Base-by-base conservation (phyloP, 1,140 invertebrate genomes). In the Drosophila mojavensis region DNA sequence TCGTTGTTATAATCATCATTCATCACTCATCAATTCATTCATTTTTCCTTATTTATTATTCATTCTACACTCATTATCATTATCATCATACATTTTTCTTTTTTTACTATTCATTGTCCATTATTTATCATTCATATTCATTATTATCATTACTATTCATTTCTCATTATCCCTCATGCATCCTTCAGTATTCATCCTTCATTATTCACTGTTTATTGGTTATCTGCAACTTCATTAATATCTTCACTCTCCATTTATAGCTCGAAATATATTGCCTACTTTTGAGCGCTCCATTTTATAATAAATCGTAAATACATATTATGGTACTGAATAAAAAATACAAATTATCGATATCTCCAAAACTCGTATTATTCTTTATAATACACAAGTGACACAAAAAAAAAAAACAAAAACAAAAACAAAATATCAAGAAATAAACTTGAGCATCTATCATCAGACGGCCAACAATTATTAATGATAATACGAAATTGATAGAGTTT, bases 251-350 rank as follows among this genome's bases (percentile, higher is more conserved):
- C 28, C 28, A 30, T 4, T 30, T 5, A 26, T 5, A 33, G 33
- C 33, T 33, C 10, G 7, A 13, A 26, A 11, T 33, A 9, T 5
- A 28, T 75, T 61, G 71, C 64, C 63, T 77, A 74, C 70, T 77
- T 77, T 68, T 63, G 9, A 36, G 74, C 39, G 61, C 3, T 13
- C 53, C 30, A 11, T 36, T 45, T 15, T 7, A 48, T 24, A 4
- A 11, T 9, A 11, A 0, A 13, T 45, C 17, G 3, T 9, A 11
- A 0, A 13, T 45, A 45, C 17, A 17, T 17, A 17, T 45, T 3
- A 15, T 17, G 17, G 4, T 9, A 20, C 6, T 11, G 2, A 17
- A 45, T 2, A 45, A 39, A 39, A 39, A 3, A 39, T 7, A 15
- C 39, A 43, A 15, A 45, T 24, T 24, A 24, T 24, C 3, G 20